Base-by-base conservation (phyloP, 1,140 invertebrate genomes). In the Diabrotica undecimpunctata region DNA sequence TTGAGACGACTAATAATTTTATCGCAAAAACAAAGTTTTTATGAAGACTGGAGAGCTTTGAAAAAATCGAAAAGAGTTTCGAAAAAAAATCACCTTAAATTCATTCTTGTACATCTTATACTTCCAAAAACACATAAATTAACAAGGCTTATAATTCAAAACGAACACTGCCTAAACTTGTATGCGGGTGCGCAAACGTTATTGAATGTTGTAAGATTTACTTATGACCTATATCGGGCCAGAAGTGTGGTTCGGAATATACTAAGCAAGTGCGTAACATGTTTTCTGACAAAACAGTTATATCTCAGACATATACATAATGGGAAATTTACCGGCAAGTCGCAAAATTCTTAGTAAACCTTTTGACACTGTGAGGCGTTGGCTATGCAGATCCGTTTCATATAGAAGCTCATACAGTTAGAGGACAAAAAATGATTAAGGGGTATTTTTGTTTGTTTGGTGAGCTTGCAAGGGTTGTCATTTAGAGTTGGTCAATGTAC, bases 311-410 rank as follows among this genome's bases (percentile, higher is more conserved):
- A 9, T 14, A n/a, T n/a, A n/a, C n/a, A 5, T 60, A 0, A 80
- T 80, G 78, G 74, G 72, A 0, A 64, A 78, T 55, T 61, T 81
- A 35, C 80, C 78, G 5, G 5, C 10, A 6, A 25, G 67, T n/a
- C 52, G 78, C 35, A n/a, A 72, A 0, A 74, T 54, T 0, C 64
- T 68, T 7, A 35, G 66, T 1, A 52, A 2, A 37, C 73, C 74
- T 10, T 77, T 76, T 61, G 7, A 7, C n/a, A 7, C 50, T 13
- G 8, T 64, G 39, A 7, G 68, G 74, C 4, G 13, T 77, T 7
- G 72, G 76, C 50, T 75, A 68, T 65, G 70, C 68, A 37, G 74
- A 72, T 9, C 73, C 74, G 7, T 65, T 61, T 46, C 13, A 72
- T 56, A 38, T 35, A 64, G 66, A 55, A 62, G 66, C 51, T 53